Base-by-base conservation (phyloP, 2,888 invertebrate species). In the Epicampocera succincta region DNA sequence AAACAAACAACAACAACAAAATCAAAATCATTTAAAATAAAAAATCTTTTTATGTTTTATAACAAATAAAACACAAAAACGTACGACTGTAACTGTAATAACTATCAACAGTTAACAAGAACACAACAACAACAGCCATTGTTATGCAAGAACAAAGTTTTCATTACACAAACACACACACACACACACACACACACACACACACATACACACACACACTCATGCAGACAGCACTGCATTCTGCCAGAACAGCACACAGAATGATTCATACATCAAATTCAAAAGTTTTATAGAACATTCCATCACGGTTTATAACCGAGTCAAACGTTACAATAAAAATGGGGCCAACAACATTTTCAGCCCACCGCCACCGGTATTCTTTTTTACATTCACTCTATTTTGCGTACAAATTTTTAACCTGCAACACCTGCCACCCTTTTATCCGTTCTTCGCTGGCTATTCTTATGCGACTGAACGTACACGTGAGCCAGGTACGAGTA, bases 351-450 rank as follows among this genome's bases (percentile, higher is more conserved):
- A 33, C 50, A 71, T 12, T 42, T 58, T 50, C 13, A 40, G 33
- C 56, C 63, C 5, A 58, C 60, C 56, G 71, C 63, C 5, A 58
- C 60, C 56, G 71, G 17, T 38, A 33, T 33, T 46, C 25, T 58
- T 50, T 54, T 68, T 44, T 60, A 29, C 6, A 29, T 29, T 29
- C 6, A 29, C 38, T 65, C 29, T 44, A 15, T 74, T 60, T 69
- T 54, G 61, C 52, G 29, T 66, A 58, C 56, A 54, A 69, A 52
- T 58, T n/a, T 75, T 66, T 66, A 60, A 21, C 68, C 42, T 61
- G 42, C 19, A 61, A 54, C n/a, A 61, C n/a, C 13, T 21, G n/a
- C n/a, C 46, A 15, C 5, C n/a, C n/a, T 15, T 25, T 13, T 44
- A n/a, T 11, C 21, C n/a, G 13, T 5, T 40, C 15, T 40, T 9